phyloP scores from a whole-genome alignment of 2,797 vertebrate genomes.

The Fistularia tabacaria region DNA sequence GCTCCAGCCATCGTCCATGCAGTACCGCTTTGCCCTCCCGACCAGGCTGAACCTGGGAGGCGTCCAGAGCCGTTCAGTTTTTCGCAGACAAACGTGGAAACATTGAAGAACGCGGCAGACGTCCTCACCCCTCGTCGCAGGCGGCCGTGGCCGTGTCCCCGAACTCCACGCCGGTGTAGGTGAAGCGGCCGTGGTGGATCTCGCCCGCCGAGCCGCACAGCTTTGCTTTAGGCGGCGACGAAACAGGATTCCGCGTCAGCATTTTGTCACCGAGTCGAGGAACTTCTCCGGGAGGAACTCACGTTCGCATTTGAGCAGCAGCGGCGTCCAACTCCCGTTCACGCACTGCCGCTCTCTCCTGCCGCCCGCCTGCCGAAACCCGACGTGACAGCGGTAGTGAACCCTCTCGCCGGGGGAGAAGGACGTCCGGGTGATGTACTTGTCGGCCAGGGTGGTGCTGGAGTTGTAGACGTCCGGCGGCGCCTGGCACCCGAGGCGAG shows the following conservation, averaged over 20 bases:
- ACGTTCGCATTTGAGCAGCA: slow-evolving; percentile 61
- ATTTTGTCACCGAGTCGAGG: no score
- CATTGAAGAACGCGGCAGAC: no score
- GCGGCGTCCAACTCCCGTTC: slow-evolving; percentile 49
- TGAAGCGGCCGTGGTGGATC: slow-evolving; percentile 51
- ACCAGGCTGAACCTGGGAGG: slow-evolving; percentile 54
- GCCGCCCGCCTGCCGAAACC: slow-evolving; percentile 37
- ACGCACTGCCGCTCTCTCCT: slow-evolving; percentile 38
- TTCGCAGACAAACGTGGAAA: no score
- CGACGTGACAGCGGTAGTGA: slow-evolving; percentile 48
- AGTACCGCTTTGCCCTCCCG: slow-evolving; percentile 50
- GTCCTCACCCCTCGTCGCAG: slow-evolving; percentile 57
- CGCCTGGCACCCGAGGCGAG: slow-evolving; percentile 30
- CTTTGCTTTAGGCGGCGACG: slow-evolving; percentile 36
- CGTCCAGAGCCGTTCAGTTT: background rate
- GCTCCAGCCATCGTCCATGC: slow-evolving; percentile 64
- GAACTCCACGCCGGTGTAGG: slow-evolving; percentile 60
- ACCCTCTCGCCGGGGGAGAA: slow-evolving; percentile 40
- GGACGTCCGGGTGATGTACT: background rate
- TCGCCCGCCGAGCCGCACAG: slow-evolving; percentile 70
- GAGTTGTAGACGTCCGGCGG: slow-evolving; percentile 3
- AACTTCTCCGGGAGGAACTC: slow-evolving; percentile 21
- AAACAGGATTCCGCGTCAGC: background rate
- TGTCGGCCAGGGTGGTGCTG: slow-evolving; percentile 23
- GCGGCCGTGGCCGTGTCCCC: slow-evolving; percentile 61